Conservation (phyloP, 2,888 invertebrate genomes). For the Barypeithes pellucidus region DNA sequence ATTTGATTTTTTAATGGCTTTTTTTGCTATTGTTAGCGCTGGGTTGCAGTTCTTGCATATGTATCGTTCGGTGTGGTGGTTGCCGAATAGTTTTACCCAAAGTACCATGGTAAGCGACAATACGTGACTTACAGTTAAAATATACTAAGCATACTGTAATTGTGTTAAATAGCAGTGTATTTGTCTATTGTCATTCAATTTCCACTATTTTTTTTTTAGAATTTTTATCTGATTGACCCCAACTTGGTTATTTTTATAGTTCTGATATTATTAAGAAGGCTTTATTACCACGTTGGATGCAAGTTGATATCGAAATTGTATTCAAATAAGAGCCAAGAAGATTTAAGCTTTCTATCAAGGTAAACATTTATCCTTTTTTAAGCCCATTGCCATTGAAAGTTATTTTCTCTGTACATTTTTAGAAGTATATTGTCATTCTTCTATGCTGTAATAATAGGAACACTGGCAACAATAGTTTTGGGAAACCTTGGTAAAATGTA, state of each 20-base stretch:
- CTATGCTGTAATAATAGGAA: constrained; percentile 76
- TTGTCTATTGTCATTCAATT: too few species aligned
- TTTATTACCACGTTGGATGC: constrained; percentile 66
- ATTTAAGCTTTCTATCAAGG: constrained; percentile 45
- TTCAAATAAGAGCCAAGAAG: constrained; percentile 43
- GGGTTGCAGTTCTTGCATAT: constrained; percentile 94
- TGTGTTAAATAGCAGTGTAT: too few species aligned
- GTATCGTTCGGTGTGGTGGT: constrained; percentile 98
- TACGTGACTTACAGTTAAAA: too few species aligned
- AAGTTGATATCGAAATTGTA: constrained; percentile 46
- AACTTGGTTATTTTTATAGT: constrained; percentile 89
- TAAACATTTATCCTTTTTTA: constrained; percentile 11
- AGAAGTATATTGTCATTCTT: constrained; percentile 78
- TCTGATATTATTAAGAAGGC: constrained; percentile 84
- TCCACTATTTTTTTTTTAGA: constrained; percentile 80
- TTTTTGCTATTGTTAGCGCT: constrained; percentile 84
- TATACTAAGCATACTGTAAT: too few species aligned
- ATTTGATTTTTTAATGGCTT: constrained; percentile 90
- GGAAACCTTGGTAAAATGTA: constrained; percentile 84
- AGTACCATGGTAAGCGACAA: constrained; percentile 88
- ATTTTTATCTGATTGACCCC: constrained; percentile 94
- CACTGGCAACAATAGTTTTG: constrained; percentile 82
- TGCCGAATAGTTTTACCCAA: constrained; percentile 91
- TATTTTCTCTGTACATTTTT: constrained; percentile 61
- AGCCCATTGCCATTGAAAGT: background rate